Percentiles rank a stretch among this genome's conserved stretches.
phyloP scores from a whole-genome alignment of 2,888 invertebrate species.

The Drosophila nr. medialis region DNA sequence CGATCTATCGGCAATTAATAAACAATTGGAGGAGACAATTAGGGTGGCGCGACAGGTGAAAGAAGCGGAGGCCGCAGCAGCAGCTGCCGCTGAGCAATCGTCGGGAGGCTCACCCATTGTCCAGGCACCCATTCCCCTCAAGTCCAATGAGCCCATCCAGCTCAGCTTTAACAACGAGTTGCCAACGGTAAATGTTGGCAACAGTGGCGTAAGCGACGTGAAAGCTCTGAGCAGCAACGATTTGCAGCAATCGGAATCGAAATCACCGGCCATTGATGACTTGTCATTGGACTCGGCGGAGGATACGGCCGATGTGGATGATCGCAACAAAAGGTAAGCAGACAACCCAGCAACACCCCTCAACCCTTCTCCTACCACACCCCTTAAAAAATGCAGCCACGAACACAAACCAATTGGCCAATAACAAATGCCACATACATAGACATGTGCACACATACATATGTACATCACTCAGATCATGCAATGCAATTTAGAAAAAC shows the following conservation, averaged over 20 bases:
- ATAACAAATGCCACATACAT: not conserved
- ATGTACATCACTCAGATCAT: not conserved
- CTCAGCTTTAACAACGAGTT: conserved; percentile 83
- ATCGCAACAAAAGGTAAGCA: conserved; percentile 90
- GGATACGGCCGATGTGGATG: conserved; percentile 90
- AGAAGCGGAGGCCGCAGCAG: conserved; percentile 82
- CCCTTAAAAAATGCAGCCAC: not conserved
- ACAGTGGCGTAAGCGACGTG: conserved; percentile 71
- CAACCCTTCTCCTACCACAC: not conserved
- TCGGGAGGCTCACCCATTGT: conserved; percentile 54
- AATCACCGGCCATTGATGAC: conserved; percentile 88
- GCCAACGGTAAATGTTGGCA: conserved; percentile 49
- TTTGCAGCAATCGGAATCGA: conserved; percentile 87
- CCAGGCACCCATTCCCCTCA: conserved; percentile 68
- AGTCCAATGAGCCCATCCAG: conserved; percentile 77
- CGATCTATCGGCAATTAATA: conserved; percentile 84
- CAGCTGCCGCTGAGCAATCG: conserved; percentile 52
- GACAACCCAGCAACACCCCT: not conserved
- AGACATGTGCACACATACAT: not conserved
- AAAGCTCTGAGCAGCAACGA: conserved; percentile 75
- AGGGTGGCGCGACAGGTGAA: conserved; percentile 85
- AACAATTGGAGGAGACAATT: conserved; percentile 84
- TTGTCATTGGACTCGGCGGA: conserved; percentile 90
- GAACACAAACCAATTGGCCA: conserved; percentile 9
- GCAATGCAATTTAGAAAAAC: not conserved